These are phyloP conservation scores for Glaucomys volans DNA, from an alignment of 2,113 vertebrate genomes.

Conservation along the genomic window DNA sequence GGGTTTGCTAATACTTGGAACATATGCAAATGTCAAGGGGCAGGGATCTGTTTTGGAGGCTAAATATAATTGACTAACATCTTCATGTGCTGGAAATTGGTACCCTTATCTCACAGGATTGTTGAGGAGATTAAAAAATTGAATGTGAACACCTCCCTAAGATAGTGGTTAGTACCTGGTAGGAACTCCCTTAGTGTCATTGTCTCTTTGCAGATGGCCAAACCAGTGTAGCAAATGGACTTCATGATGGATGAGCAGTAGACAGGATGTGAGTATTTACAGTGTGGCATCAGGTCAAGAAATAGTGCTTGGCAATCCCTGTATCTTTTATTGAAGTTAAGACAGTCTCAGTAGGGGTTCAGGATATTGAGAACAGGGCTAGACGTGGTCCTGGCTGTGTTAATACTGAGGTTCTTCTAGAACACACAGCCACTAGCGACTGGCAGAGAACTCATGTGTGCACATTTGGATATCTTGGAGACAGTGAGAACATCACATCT, in stretches of 20 bases:
- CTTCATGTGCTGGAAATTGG: not conserved
- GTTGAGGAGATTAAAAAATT: not conserved
- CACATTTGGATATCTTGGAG: not conserved
- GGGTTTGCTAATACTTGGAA: not conserved
- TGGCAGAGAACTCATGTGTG: not conserved
- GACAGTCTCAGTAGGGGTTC: not conserved
- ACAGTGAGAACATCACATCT: not conserved
- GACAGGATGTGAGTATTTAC: not conserved
- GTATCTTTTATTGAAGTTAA: not conserved
- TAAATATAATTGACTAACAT: not conserved
- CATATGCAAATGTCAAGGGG: not conserved
- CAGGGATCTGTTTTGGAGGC: not conserved
- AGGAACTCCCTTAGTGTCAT: not conserved
- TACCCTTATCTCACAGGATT: not conserved
- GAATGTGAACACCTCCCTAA: not conserved
- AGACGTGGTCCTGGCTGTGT: not conserved
- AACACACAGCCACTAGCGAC: not conserved
- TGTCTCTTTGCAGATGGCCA: not conserved
- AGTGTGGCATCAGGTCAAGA: not conserved
- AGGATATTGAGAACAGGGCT: not conserved
- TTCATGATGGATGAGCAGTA: not conserved
- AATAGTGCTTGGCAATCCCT: not conserved
- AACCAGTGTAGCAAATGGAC: not conserved
- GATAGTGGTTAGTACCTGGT: not conserved
- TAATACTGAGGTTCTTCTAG: not conserved